Evolutionary conservation across 2,888 invertebrate species (phyloP), one percentile per base, ranked within the genome.

Genomic region (Leucophenga maculata): DNA sequence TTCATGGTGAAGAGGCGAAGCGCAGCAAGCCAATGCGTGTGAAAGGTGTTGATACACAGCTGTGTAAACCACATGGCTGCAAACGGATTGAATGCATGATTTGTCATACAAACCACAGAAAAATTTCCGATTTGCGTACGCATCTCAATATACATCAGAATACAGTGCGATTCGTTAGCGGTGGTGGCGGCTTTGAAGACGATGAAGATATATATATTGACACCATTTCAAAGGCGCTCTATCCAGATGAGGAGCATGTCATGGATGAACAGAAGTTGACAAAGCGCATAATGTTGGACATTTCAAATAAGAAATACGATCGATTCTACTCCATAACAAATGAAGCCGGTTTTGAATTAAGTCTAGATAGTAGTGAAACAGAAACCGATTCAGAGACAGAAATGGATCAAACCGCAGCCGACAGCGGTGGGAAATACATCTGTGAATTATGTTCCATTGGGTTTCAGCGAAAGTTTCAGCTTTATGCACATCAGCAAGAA

Each of bases 1-100:
- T 90, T 1, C 92, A 92, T 79, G 89, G 74, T 87, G 90, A 76
- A n/a, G 74, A 74, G 1, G 65, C 72, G 31, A 71, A 74, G 48
- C 69, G 70, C 50, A 64, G 54, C 16, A 22, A 73, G 68, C 64
- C 67, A 20, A 18, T 52, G 13, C 71, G 67, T 60, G 60, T 69
- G 26, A 67, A 73, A 57, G 68, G 65, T 48, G 57, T 80, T 6
- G 75, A 84, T 54, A 68, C 67, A 6, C 78, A 85, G 68, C 55
- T 85, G 3, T 80, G 85, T 59, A 80, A 81, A n/a, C 86, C 87
- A 0, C 79, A 88, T 74, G 88, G 88, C 11, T 80, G 82, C 52
- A 89, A 88, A 75, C 77, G 77, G 16, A 86, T 88, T 13, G 80
- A 86, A 66, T 89, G 89, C 76, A 88, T 87, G 84, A 86, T 89